These are phyloP conservation scores for Venusia cambrica DNA, from an alignment of 2,888 invertebrate genomes.

Conservation along the genomic window DNA sequence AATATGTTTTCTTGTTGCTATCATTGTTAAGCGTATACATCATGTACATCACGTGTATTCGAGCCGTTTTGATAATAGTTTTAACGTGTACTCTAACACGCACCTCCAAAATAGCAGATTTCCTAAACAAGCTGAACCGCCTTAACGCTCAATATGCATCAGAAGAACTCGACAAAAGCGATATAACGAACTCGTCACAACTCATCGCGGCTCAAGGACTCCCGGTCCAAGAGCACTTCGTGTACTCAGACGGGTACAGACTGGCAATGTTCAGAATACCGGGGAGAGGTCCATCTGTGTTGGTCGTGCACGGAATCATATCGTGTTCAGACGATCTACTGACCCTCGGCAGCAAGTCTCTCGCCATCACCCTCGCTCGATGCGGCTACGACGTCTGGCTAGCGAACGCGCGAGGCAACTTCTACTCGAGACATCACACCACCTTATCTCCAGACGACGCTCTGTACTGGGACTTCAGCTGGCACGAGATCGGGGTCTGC, in stretches of 20 bases:
- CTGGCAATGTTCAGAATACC: constrained; percentile 3
- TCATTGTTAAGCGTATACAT: no score
- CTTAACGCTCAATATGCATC: no score
- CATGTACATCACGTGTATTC: no score
- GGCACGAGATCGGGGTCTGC: no score
- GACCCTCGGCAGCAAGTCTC: constrained; percentile 1
- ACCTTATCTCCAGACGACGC: no score
- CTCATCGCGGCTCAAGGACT: constrained; percentile 66
- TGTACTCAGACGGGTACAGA: constrained; percentile 87
- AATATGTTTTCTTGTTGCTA: no score
- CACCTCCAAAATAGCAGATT: no score
- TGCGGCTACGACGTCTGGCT: constrained; percentile 12
- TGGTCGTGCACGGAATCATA: constrained; percentile 7
- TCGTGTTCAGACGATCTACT: constrained; percentile 4
- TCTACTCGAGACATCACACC: constrained; percentile 8
- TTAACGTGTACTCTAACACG: no score
- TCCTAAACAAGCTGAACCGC: no score
- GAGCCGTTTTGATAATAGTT: no score
- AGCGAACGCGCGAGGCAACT: constrained; percentile 5
- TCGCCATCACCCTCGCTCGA: constrained; percentile 3
- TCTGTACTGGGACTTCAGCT: background rate
- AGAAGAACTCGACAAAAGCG: no score
- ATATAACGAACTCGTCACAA: constrained; percentile 9
- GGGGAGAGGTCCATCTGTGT: constrained; percentile 1
- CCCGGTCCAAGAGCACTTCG: constrained; percentile 81